These are phyloP conservation scores for Nyleta sp. DNA, from an alignment of 2,888 invertebrate genomes.

Conservation along the genomic window DNA sequence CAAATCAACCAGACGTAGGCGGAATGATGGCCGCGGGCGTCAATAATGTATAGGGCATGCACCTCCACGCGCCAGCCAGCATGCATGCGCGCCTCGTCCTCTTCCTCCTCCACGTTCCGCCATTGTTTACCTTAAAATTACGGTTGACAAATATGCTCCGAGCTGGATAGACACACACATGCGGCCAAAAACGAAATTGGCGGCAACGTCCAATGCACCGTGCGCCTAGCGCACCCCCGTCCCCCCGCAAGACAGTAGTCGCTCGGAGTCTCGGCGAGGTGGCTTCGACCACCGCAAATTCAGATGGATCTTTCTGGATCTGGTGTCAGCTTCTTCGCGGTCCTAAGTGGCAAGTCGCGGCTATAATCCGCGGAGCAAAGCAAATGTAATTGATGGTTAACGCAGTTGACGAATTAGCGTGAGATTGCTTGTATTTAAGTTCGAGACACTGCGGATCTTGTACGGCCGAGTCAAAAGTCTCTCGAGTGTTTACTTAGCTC, in stretches of 20 bases:
- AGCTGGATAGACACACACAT: conserved; percentile 5
- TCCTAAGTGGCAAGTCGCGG: too few relatives aligned
- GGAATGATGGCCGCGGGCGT: conserved; percentile 61
- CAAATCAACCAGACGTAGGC: conserved; percentile 41
- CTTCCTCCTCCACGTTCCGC: conserved; percentile 53
- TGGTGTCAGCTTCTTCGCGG: too few relatives aligned
- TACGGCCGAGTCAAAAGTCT: too few relatives aligned
- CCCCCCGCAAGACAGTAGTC: too few relatives aligned
- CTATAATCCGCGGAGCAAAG: too few relatives aligned
- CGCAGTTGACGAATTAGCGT: too few relatives aligned
- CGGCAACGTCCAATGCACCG: background rate
- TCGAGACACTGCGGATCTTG: too few relatives aligned
- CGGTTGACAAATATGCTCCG: conserved; percentile 29
- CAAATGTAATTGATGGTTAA: too few relatives aligned
- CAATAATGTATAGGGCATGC: conserved; percentile 63
- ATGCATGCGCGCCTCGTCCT: conserved; percentile 61
- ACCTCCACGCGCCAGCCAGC: conserved; percentile 60
- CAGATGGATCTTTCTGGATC: background rate
- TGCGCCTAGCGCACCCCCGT: too few relatives aligned
- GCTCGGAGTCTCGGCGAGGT: too few relatives aligned
- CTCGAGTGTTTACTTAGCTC: too few relatives aligned
- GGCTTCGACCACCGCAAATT: background rate
- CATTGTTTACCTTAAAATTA: conserved; percentile 63
- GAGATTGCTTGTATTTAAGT: too few relatives aligned
- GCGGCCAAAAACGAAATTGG: background rate